phyloP scores from a whole-genome alignment of 2,888 invertebrate species.

The Tachina grossa region DNA sequence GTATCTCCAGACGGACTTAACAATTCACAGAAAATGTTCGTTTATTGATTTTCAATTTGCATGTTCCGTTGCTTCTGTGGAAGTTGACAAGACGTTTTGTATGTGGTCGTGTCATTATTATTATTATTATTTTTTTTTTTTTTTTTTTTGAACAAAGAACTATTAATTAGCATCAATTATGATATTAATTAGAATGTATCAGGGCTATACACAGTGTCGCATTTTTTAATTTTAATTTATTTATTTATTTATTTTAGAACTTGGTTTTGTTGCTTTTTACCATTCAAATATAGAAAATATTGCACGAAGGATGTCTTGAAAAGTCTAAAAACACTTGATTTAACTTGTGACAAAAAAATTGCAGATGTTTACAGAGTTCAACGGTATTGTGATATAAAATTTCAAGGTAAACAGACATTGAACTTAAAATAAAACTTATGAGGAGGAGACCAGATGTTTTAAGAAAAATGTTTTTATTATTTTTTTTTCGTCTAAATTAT shows the following conservation, averaged over 20 bases:
- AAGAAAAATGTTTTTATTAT: background rate
- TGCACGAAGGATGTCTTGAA: background rate
- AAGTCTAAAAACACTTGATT: background rate
- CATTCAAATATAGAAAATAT: background rate
- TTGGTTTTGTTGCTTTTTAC: background rate
- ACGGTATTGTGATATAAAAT: background rate
- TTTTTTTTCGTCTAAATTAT: background rate
- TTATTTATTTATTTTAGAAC: background rate
- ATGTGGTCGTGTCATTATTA: background rate
- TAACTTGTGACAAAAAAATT: background rate
- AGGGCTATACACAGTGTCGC: constrained; percentile 50
- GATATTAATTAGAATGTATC: constrained; percentile 64
- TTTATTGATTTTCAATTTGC: constrained; percentile 41
- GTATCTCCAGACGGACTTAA: background rate
- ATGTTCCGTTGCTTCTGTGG: background rate
- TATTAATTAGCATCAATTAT: constrained; percentile 69
- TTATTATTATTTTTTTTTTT: background rate
- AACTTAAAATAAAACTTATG: constrained; percentile 1
- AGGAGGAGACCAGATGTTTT: constrained; percentile 3
- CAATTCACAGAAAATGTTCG: constrained; percentile 7
- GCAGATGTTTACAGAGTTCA: background rate
- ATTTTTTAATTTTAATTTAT: constrained; percentile 16
- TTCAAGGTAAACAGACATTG: constrained; percentile 33
- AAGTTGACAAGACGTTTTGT: background rate
- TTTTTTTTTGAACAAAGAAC: constrained; percentile 45